Evolutionary conservation across 35 echinoderm and acorn worm species (phyloP), one percentile per base, ranked within the genome.

Genomic region (Ophiothrix spiculata): DNA sequence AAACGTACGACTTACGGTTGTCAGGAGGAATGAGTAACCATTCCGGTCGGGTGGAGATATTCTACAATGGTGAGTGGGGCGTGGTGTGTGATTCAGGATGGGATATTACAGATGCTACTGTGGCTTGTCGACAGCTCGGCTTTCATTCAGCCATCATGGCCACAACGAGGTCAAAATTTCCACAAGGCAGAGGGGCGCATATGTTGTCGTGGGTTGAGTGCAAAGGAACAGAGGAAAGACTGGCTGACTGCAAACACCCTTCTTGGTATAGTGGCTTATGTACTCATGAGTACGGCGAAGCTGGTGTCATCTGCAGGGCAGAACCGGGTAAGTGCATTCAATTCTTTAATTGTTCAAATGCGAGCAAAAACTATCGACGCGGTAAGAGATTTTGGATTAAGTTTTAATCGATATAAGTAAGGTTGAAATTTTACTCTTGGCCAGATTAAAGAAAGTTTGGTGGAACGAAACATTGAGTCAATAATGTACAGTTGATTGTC

Each of bases 71-170:
- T 19, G 33, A 85, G 38, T 85, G 83, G 83, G 83, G 83, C 0
- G 75, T 64, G 23, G 60, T 85, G n/a, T 85, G 83, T 85, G 83
- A 85, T 39, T 21, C 74, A 36, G 34, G 13, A 21, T 85, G 83
- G 83, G 60, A 56, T 40, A 74, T 85, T 1, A 34, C 56, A 38
- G 83, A 85, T 38, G 83, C 83, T 1, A 75, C 46, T 32, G 83
- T 85, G 4, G 38, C 69, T n/a, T 85, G 83, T 40, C 39, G 83
- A 78, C 76, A 78, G 31, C 76, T 78, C 6, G 76, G 74, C 33
- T 36, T 37, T 39, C 76, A 3, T 35, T 36, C 33, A 15, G 76
- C 76, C 76, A 37, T 78, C 12, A 33, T 37, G 16, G 76, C 76
- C 33, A 37, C 33, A 1, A 35, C 33, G 19, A 6, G 37, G 19